Percentiles rank a stretch among this genome's conserved stretches.
These are phyloP conservation scores for Sebastes steindachneri DNA, from an alignment of 2,797 vertebrate species.

Conservation along the genomic window DNA sequence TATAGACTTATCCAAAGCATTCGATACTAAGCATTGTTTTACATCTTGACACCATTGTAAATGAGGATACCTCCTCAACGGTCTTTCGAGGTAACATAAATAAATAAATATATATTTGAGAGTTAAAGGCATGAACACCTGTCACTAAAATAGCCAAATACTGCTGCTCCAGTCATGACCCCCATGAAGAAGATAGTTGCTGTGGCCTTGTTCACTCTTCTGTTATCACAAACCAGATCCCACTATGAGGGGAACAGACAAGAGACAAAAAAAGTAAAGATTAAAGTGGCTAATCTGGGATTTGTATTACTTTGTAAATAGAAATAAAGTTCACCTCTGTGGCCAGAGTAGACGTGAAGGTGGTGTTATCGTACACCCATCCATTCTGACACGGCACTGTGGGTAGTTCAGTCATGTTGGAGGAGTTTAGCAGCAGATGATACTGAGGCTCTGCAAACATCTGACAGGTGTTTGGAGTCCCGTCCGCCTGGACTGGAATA, in stretches of 20 bases:
- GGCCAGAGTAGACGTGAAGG: constrained; percentile 87
- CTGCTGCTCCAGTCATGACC: constrained; percentile 77
- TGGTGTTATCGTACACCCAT: constrained; percentile 79
- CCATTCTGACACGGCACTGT: too few relatives aligned
- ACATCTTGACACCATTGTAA: too few relatives aligned
- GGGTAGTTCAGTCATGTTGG: too few relatives aligned
- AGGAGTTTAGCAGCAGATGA: too few relatives aligned
- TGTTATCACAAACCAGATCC: constrained; percentile 80
- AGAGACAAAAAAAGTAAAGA: not conserved
- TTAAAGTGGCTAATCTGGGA: not conserved
- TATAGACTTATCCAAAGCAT: too few relatives aligned
- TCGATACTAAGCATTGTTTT: too few relatives aligned
- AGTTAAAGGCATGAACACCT: constrained; percentile 45
- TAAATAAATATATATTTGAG: not conserved
- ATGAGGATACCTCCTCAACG: too few relatives aligned
- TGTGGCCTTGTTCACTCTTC: constrained; percentile 66
- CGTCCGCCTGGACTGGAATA: too few relatives aligned
- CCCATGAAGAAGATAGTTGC: constrained; percentile 78
- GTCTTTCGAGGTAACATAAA: too few relatives aligned
- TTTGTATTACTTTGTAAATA: not conserved
- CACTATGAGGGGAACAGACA: constrained; percentile 59
- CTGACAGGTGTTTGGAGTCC: too few relatives aligned
- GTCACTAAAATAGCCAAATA: constrained; percentile 78
- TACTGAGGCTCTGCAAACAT: too few relatives aligned
- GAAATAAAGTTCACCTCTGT: constrained; percentile 83